Evolutionary conservation across 2,113 vertebrate species (phyloP).

Genomic region (Psilopogon haemacephalus): DNA sequence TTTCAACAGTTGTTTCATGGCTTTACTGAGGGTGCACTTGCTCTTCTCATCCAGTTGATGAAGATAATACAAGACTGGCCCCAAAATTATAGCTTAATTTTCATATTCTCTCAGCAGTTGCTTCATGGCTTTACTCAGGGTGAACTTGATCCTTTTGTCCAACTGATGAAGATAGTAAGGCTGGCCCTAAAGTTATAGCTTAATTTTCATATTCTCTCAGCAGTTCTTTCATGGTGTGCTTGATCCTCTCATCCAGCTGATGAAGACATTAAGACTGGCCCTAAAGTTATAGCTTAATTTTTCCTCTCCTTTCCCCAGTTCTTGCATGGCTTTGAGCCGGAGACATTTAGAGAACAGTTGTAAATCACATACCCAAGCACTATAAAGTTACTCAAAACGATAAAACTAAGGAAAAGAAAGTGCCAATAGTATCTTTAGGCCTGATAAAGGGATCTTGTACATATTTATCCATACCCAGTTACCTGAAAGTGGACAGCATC

Average conservation of each 20-base stretch:
- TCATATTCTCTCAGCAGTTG: background rate
- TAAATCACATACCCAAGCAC: background rate
- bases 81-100: too few species aligned
- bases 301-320: background rate
- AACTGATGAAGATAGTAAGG: too few species aligned
- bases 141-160: too few species aligned
- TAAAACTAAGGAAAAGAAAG: background rate
- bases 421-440: background rate
- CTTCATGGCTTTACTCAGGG: too few species aligned
- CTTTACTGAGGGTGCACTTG: too few species aligned
- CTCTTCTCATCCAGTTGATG: too few species aligned
- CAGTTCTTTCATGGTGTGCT: background rate
- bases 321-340: background rate
- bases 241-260: too few species aligned
- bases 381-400: background rate
- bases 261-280: too few species aligned
- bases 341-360: background rate
- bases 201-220: background rate
- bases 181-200: background rate
- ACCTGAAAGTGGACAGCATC: background rate
- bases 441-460: accelerated
- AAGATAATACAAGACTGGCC: too few species aligned
- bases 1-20: too few species aligned
- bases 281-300: background rate
- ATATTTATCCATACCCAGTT: accelerated